These are phyloP conservation scores for Bambusicola thoracicus DNA, from an alignment of 2,113 vertebrate species.

Conservation along the genomic window DNA sequence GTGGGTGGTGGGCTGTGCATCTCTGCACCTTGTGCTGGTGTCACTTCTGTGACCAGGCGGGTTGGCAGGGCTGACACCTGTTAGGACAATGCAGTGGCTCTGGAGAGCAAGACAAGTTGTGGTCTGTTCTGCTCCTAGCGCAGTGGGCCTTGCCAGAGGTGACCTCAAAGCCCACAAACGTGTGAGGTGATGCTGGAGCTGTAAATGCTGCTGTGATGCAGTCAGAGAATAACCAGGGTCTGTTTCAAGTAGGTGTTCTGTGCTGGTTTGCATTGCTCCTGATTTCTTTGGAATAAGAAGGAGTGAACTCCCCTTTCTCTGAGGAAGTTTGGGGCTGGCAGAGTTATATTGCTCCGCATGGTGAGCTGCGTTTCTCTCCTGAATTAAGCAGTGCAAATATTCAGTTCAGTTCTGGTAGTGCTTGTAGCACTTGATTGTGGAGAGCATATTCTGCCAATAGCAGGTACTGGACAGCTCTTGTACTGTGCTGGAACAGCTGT, in stretches of 20 bases:
- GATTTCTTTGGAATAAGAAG: neutral
- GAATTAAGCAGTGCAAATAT: no score
- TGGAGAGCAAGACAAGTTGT: neutral
- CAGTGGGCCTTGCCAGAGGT: neutral
- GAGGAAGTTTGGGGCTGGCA: rapidly evolving
- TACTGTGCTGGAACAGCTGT: neutral
- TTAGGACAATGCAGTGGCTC: neutral
- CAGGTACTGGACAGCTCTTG: neutral
- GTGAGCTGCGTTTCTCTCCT: neutral
- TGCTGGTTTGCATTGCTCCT: neutral
- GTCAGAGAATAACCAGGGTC: neutral
- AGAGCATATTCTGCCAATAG: neutral
- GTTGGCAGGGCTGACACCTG: neutral
- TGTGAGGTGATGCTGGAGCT: neutral
- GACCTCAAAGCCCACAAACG: neutral
- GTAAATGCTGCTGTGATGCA: neutral
- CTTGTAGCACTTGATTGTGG: neutral
- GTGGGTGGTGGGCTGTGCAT: neutral
- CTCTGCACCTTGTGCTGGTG: neutral
- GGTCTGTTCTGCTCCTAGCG: neutral
- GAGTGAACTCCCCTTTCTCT: no score
- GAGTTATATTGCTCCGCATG: rapidly evolving
- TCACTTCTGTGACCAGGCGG: neutral
- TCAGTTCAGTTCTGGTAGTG: neutral
- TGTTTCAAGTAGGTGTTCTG: neutral